A percentile compares a stretch with the other conserved stretches of the same genome.
These are phyloP conservation scores for Theretra japonica DNA, from an alignment of 2,888 invertebrate species.

Conservation along the genomic window DNA sequence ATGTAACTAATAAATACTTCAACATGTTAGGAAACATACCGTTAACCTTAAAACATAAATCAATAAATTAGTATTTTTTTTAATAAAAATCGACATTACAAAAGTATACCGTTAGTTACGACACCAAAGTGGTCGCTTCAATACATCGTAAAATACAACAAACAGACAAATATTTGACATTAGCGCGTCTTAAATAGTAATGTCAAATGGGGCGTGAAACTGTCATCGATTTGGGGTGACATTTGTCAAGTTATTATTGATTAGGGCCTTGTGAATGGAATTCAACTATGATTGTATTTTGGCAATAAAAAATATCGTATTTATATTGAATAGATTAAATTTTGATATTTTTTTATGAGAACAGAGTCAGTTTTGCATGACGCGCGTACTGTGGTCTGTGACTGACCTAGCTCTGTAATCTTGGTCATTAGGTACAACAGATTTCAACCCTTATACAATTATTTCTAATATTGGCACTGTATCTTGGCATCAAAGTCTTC, in stretches of 20 bases:
- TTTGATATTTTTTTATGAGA: no score
- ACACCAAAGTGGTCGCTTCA: conserved; percentile 15
- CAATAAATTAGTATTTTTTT: neutral
- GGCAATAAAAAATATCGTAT: neutral
- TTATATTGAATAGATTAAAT: no score
- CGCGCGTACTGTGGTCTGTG: no score
- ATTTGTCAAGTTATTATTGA: neutral
- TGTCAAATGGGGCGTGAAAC: conserved; percentile 15
- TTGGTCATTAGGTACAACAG: no score
- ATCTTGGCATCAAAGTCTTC: no score
- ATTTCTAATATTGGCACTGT: no score
- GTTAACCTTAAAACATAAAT: neutral
- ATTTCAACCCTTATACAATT: no score
- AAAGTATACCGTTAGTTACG: conserved; percentile 17
- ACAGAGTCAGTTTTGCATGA: no score
- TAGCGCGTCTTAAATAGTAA: neutral
- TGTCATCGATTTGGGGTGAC: conserved; percentile 7
- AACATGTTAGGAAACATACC: neutral
- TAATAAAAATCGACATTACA: neutral
- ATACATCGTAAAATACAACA: conserved; percentile 19
- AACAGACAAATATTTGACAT: neutral
- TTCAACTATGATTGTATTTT: neutral
- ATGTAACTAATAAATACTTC: no score
- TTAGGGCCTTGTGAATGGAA: neutral
- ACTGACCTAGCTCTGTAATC: no score